These are phyloP conservation scores for Bryconaethiops microstoma DNA, from an alignment of 2,797 vertebrate species.

Conservation along the genomic window DNA sequence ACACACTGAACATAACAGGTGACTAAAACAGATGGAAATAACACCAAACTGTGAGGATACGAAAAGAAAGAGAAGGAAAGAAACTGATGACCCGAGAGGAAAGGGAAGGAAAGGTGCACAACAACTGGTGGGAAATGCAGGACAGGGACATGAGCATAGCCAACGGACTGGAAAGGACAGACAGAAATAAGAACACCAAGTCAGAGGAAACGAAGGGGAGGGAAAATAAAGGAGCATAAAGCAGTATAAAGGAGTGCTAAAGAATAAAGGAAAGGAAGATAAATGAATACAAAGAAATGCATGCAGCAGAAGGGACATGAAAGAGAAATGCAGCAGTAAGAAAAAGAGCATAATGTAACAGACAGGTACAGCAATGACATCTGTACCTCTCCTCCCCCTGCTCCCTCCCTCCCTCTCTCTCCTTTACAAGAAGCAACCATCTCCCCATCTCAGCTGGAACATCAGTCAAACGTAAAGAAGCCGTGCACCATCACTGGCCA, in stretches of 20 bases:
- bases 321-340: neutral
- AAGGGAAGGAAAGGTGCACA: neutral
- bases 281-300: neutral
- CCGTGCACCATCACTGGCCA: conserved; percentile 25
- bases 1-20: too few relatives aligned
- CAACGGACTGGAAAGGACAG: neutral
- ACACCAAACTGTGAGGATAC: too few relatives aligned
- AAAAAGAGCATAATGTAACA: neutral
- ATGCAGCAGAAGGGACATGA: neutral
- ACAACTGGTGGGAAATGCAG: neutral
- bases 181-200: too few relatives aligned
- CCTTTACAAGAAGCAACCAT: conserved; percentile 20
- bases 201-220: neutral
- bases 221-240: neutral
- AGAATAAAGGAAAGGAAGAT: neutral
- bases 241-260: neutral
- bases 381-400: neutral
- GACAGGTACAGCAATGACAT: neutral
- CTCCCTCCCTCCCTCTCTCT: conserved; percentile 22
- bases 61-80: neutral
- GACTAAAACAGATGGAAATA: too few relatives aligned
- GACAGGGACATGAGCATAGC: neutral
- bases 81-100: neutral
- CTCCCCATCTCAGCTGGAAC: conserved; percentile 34
- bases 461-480: conserved; percentile 34